Base-by-base conservation (phyloP, 2,797 vertebrate genomes). In the Xerus rutilus region DNA sequence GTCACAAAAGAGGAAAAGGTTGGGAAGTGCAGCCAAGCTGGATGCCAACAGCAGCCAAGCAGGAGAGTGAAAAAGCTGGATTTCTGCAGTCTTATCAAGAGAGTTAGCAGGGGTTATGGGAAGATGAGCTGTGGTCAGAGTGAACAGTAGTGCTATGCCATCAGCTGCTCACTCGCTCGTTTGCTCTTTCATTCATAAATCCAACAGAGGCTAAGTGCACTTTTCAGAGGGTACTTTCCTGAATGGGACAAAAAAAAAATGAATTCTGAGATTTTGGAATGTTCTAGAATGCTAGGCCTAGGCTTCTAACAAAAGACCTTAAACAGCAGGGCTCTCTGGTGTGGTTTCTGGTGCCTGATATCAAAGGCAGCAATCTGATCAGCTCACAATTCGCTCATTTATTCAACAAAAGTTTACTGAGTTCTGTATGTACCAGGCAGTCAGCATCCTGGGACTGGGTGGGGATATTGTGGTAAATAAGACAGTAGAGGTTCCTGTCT, bases 321-420 rank as follows among this genome's bases (percentile, higher is more conserved):
- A 67, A 89, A 90, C 43, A 92, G 95, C 78, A 94, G 83, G 62
- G 69, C 62, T 95, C 93, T 94, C 94, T 87, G 96, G 76, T 96
- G 77, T 14, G 15, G n/a, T 54, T 74, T 86, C 95, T 87, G 67
- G 74, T 70, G 84, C 57, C 73, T 91, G 62, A 97, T 64, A 47
- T 79, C 70, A 89, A 89, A 69, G 45, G 79, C 54, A 49, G 65
- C 82, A 91, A 72, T 54, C 57, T 87, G 72, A 74, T 52, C 62
- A 84, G 67, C 32, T 30, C 64, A 82, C 76, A 47, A 89, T 91
- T 86, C 91, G 81, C 43, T 91, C 64, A 89, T 59, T 90, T 83
- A 81, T 54, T 95, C 62, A 74, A 89, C 76, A 89, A 79, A 78
- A 85, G 82, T 87, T 86, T 54, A 81, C 8, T 47, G 57, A 83